Percentiles rank a stretch among this genome's conserved stretches.
Evolutionary conservation across 2,113 vertebrate genomes (phyloP).

Genomic region (Parotia lawesii): DNA sequence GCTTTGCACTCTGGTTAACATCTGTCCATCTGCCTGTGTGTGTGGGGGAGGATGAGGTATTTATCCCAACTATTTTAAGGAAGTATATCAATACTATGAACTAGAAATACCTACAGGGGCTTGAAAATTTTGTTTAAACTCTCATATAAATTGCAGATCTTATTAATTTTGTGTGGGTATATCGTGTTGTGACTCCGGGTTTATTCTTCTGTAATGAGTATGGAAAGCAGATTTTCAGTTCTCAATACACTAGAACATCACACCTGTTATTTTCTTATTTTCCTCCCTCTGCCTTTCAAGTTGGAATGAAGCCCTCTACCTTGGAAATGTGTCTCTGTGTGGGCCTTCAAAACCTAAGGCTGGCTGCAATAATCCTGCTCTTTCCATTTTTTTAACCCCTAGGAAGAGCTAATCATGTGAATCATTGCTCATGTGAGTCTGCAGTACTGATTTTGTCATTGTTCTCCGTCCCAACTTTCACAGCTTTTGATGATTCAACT

Average conservation of each 20-base stretch:
- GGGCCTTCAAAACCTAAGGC: constrained; percentile 6
- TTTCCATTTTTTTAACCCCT: neutral
- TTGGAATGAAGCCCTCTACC: constrained; percentile 9
- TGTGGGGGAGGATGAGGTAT: neutral
- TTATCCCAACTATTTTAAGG: neutral
- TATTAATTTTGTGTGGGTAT: neutral
- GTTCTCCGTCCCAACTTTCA: neutral
- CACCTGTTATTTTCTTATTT: constrained; percentile 55
- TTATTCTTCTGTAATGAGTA: constrained; percentile 4
- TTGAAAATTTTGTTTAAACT: neutral
- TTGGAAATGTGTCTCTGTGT: constrained; percentile 21
- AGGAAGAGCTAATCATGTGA: neutral
- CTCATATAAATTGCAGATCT: neutral
- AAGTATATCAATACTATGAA: neutral
- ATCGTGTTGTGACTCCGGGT: neutral
- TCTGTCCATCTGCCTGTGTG: neutral
- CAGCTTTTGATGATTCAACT: constrained; percentile 21
- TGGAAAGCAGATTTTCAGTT: constrained; percentile 28
- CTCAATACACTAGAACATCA: constrained; percentile 1
- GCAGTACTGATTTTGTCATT: neutral
- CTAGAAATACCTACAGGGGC: neutral
- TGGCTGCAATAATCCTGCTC: constrained; percentile 18
- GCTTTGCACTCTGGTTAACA: neutral
- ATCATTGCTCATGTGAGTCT: neutral
- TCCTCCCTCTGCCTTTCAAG: constrained; percentile 30